These are phyloP conservation scores for Drosophila grimshawi DNA, from an alignment of 1,140 invertebrate species.

Conservation along the genomic window DNA sequence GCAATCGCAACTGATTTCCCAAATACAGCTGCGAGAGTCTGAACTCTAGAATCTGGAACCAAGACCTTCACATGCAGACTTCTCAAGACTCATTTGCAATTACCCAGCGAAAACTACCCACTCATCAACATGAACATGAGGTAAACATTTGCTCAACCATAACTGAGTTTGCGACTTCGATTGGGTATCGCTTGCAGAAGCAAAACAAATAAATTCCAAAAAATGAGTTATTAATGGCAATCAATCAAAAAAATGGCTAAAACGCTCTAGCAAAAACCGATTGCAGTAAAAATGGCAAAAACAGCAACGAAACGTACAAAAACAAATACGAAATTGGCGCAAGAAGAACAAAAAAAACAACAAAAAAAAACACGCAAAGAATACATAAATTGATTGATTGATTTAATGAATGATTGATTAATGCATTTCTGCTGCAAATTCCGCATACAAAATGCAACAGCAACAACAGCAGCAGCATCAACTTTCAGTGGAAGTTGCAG, in stretches of 20 bases:
- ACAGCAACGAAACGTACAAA: conserved; percentile 19
- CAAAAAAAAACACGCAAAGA: conserved; percentile 52
- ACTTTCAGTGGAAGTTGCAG: conserved; percentile 43
- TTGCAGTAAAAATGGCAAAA: conserved; percentile 35
- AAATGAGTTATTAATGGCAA: conserved; percentile 82
- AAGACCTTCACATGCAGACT: background rate
- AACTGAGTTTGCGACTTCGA: conserved; percentile 8
- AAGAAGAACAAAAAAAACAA: conserved; percentile 29
- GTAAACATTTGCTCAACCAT: conserved; percentile 23
- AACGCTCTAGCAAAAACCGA: conserved; percentile 49
- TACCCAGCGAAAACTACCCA: conserved; percentile 35
- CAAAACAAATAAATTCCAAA: conserved; percentile 69
- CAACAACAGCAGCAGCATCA: conserved; percentile 23
- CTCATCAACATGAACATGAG: conserved; percentile 3
- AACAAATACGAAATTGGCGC: conserved; percentile 35
- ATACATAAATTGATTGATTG: conserved; percentile 82
- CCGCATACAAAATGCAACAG: conserved; percentile 74
- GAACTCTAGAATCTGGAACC: background rate
- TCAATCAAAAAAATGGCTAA: conserved; percentile 71
- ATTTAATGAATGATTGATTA: conserved; percentile 84
- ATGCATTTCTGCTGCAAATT: conserved; percentile 82
- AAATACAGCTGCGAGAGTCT: background rate
- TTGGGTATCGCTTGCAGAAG: conserved; percentile 13
- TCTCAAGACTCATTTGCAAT: conserved; percentile 21
- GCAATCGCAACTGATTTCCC: background rate